Conservation (phyloP, 2,888 invertebrate genomes). For the Erebia epiphron region DNA sequence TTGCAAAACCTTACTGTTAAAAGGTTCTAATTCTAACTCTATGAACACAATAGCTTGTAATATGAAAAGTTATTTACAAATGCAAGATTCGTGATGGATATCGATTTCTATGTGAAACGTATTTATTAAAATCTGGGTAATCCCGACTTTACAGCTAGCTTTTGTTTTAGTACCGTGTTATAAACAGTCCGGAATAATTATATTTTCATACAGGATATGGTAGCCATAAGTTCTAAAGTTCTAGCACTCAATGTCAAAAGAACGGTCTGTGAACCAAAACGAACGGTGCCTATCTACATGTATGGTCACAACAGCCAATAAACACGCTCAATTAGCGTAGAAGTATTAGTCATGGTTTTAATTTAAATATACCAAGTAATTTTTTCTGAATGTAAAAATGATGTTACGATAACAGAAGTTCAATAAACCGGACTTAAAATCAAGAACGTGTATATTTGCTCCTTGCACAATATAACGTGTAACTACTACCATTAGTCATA, state of each 20-base stretch:
- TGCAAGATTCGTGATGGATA: too few species aligned
- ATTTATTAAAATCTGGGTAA: slow-evolving; percentile 1
- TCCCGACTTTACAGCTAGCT: neutral
- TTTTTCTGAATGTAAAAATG: neutral
- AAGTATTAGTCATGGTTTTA: too few species aligned
- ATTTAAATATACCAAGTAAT: neutral
- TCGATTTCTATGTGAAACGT: neutral
- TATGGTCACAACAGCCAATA: neutral
- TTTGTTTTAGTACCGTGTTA: neutral
- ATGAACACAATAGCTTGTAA: too few species aligned
- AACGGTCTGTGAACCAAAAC: neutral
- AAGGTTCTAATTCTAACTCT: too few species aligned
- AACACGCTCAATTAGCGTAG: too few species aligned
- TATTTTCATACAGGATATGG: neutral
- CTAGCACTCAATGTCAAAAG: neutral
- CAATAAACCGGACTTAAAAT: slow-evolving; percentile 2
- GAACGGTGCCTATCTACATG: neutral
- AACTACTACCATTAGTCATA: slow-evolving; percentile 3
- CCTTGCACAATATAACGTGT: slow-evolving; percentile 5
- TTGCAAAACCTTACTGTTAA: too few species aligned
- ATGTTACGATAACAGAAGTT: slow-evolving; percentile 4
- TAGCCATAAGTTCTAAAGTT: neutral
- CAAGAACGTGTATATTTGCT: neutral
- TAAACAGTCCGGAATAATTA: neutral
- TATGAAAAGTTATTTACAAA: too few species aligned